Evolutionary conservation across 2,113 vertebrate species (phyloP).

Genomic region (Okapia johnstoni): DNA sequence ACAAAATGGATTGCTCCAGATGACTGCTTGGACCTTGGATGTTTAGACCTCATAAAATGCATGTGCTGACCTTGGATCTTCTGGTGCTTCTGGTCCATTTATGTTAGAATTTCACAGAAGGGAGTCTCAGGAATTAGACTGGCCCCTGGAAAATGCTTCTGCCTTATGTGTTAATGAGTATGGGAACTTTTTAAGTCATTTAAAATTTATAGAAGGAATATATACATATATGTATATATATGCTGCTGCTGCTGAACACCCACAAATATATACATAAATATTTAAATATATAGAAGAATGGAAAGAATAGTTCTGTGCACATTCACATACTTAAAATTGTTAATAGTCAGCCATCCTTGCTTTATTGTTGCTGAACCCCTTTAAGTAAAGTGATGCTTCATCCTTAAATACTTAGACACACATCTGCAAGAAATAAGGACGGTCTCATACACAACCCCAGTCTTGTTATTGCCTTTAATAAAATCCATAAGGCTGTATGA

Average conservation of each 20-base stretch:
- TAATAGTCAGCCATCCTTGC: neutral
- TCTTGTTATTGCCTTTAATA: neutral
- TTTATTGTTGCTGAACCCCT: neutral
- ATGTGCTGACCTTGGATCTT: fast-evolving
- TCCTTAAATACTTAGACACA: neutral
- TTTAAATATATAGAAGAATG: neutral
- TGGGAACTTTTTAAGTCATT: neutral
- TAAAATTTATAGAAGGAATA: neutral
- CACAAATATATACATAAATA: neutral
- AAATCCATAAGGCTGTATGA: neutral
- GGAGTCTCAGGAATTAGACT: neutral
- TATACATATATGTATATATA: neutral
- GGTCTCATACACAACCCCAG: neutral
- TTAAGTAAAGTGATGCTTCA: neutral
- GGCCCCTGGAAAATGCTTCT: neutral
- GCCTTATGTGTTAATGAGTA: neutral
- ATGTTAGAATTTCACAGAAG: neutral
- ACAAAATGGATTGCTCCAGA: neutral
- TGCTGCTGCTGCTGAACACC: too few species aligned
- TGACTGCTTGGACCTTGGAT: neutral
- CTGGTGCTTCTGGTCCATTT: neutral
- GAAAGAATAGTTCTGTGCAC: neutral
- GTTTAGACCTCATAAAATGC: neutral
- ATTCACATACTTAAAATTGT: neutral
- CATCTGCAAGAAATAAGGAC: neutral